These are phyloP conservation scores for Agriopis aurantiaria DNA, from an alignment of 2,888 invertebrate genomes.

Conservation along the genomic window DNA sequence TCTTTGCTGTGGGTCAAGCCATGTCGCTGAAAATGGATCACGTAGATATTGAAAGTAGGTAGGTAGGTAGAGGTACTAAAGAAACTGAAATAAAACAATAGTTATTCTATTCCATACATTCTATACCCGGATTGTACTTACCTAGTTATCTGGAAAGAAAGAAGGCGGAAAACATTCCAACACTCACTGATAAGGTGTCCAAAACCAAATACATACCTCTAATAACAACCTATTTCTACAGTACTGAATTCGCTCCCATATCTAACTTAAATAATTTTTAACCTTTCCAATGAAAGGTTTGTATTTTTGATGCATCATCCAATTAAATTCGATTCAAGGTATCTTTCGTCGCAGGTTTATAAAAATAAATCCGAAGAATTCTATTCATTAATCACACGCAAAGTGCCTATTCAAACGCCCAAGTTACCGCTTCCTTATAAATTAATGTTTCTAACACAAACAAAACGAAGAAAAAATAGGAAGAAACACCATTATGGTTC, in stretches of 20 bases:
- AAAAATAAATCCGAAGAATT: slow-evolving; percentile 62
- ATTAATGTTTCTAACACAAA: slow-evolving; percentile 65
- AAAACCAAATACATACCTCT: too few species aligned
- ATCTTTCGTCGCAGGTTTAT: slow-evolving; percentile 54
- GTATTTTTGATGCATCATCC: slow-evolving; percentile 64
- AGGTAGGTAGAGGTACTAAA: too few species aligned
- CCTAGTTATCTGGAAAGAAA: too few species aligned
- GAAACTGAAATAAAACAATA: too few species aligned
- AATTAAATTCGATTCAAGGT: slow-evolving; percentile 61
- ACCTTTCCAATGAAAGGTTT: slow-evolving; percentile 34
- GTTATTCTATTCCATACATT: too few species aligned
- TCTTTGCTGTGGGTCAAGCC: too few species aligned
- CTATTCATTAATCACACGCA: slow-evolving; percentile 71
- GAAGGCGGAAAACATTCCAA: too few species aligned
- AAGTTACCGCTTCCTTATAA: slow-evolving; percentile 67
- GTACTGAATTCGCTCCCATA: too few species aligned
- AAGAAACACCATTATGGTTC: slow-evolving; percentile 30
- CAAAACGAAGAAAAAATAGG: slow-evolving; percentile 55
- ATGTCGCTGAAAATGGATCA: not conserved
- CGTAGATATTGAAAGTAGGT: not conserved
- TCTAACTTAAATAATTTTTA: slow-evolving; percentile 1
- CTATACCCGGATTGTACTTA: too few species aligned
- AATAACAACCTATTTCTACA: too few species aligned
- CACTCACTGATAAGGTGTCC: too few species aligned
- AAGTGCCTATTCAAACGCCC: slow-evolving; percentile 60